These are phyloP conservation scores for Sebastes itinus DNA, from an alignment of 2,797 vertebrate genomes.

Conservation along the genomic window DNA sequence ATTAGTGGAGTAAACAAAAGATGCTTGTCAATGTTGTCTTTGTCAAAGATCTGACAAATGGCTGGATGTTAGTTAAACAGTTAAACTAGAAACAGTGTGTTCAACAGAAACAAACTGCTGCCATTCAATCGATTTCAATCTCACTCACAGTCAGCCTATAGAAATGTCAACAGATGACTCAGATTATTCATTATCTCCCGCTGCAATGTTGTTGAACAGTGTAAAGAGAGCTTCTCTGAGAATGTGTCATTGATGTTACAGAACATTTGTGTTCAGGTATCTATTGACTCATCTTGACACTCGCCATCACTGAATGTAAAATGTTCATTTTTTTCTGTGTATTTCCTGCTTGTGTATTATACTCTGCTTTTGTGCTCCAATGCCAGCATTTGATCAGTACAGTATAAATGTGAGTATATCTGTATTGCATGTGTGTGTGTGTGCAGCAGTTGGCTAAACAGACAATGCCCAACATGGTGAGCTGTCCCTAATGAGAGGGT, in stretches of 20 bases:
- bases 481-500: background rate
- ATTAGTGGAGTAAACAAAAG: background rate
- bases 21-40: background rate
- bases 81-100: background rate
- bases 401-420: background rate
- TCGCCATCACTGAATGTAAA: background rate
- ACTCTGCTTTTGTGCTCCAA: background rate
- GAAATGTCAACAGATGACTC: background rate
- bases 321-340: background rate
- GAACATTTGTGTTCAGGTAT: background rate
- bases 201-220: background rate
- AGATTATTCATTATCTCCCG: background rate
- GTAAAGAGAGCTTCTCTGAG: background rate
- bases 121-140: background rate
- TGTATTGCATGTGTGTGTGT: background rate
- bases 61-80: background rate
- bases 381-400: background rate
- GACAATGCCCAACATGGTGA: background rate
- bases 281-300: background rate
- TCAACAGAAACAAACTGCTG: background rate
- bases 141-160: background rate
- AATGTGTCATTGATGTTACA: background rate
- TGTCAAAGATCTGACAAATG: background rate
- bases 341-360: background rate
- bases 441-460: slow-evolving; percentile 1